Evolutionary conservation across 2,113 vertebrate genomes (phyloP), one percentile per base, ranked within the genome.

Genomic region (Osmerus eperlanus): DNA sequence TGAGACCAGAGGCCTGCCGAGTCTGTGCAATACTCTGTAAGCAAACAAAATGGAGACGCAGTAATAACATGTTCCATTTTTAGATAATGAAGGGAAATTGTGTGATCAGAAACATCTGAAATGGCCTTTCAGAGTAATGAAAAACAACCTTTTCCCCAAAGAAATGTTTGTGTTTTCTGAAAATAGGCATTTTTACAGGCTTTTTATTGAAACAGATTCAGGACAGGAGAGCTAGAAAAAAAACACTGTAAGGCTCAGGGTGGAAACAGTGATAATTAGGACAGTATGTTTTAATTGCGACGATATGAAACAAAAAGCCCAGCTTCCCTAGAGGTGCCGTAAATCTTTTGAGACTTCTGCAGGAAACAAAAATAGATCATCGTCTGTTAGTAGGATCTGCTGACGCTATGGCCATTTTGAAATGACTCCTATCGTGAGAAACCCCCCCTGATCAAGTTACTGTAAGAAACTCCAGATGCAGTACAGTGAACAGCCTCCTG

Each of bases 261-360:
- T 70, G 32, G 72, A 84, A 80, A 66, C 66, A 81, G 23, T 65
- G 77, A 81, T 76, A 88, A 86, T 80, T 82, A 75, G 78, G 73
- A 77, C 78, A 72, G 72, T 69, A 68, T 75, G 78, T 68, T 81
- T 78, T 77, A 80, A 85, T 78, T 82, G 72, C 66, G 73, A 55
- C 59, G 75, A 77, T 81, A 70, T 82, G 70, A 74, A 83, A 72
- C 58, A 73, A 77, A 80, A 73, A 59, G 13, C 32, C 52, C 54
- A 29, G 15, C 29, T 16, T 61, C 58, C 80, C 80, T 68, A 59
- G 54, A 81, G 74, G 82, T 63, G 69, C 18, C 69, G 32, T 79
- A 72, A 76, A 76, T 84, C 70, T 41, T 2, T 41, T 67, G 78
- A 25, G 72, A 52, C 52, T 72, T 47, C 51, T 32, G 65, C 71